A percentile compares a stretch with the other conserved stretches of the same genome.
phyloP scores from a whole-genome alignment of 1,140 invertebrate genomes.

The Temnothorax nylanderi region DNA sequence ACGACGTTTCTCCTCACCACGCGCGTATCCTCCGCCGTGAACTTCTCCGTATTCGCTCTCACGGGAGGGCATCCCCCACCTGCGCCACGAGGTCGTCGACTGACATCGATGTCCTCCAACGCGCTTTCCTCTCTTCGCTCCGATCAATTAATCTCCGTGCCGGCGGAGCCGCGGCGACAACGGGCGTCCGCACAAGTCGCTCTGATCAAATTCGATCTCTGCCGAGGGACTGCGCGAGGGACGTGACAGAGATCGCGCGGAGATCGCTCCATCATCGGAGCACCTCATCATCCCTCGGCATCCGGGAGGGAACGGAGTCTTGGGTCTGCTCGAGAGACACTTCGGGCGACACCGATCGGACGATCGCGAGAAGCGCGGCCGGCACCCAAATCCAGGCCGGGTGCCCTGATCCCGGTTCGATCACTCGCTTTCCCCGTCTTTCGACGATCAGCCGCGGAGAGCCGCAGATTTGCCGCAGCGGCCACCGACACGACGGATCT shows the following conservation, averaged over 20 bases:
- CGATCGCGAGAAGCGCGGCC: background rate
- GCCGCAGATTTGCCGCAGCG: constrained; percentile 80
- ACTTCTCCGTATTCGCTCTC: constrained; percentile 60
- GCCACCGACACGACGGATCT: constrained; percentile 74
- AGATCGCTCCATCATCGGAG: constrained; percentile 49
- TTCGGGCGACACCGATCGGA: background rate
- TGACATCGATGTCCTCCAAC: constrained; percentile 68
- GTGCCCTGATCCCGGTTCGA: background rate
- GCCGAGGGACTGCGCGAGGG: background rate
- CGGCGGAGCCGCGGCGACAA: constrained; percentile 40
- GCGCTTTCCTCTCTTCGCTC: constrained; percentile 43
- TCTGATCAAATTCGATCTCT: background rate
- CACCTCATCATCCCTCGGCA: constrained; percentile 61
- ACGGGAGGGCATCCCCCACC: constrained; percentile 69
- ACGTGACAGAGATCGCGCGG: constrained; percentile 22
- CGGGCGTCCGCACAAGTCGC: constrained; percentile 17
- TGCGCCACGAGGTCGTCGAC: constrained; percentile 68
- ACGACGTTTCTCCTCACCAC: constrained; percentile 36
- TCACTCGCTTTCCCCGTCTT: background rate
- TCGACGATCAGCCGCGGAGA: constrained; percentile 57
- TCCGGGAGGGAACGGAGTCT: background rate
- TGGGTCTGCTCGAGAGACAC: background rate
- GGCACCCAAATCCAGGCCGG: constrained; percentile 58
- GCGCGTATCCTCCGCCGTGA: constrained; percentile 39
- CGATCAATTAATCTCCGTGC: constrained; percentile 70